A percentile compares a stretch with the other conserved stretches of the same genome.
Evolutionary conservation across 2,113 vertebrate species (phyloP).

Genomic region (Mirounga angustirostris): DNA sequence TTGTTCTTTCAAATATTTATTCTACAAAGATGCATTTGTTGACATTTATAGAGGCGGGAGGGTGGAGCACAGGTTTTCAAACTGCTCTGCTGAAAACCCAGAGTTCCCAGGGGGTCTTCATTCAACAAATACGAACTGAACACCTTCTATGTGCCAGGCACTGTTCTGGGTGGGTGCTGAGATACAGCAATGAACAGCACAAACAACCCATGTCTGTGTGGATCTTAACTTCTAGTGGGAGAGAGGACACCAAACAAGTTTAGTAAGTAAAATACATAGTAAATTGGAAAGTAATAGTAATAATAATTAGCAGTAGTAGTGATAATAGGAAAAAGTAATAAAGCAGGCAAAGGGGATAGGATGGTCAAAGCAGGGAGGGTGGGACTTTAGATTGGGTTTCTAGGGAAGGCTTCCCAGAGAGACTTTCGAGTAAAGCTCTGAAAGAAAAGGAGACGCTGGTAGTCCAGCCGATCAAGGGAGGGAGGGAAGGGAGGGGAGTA

Average conservation of each 20-base stretch:
- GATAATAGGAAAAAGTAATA: background rate
- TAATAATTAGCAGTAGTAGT: background rate
- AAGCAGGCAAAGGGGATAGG: rapidly evolving
- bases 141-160: background rate
- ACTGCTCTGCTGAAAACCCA: background rate
- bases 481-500: rapidly evolving
- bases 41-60: background rate
- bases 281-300: background rate
- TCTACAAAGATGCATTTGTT: background rate
- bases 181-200: background rate
- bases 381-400: background rate
- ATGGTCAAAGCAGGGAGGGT: background rate
- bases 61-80: background rate
- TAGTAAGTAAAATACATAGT: background rate
- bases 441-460: background rate
- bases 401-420: background rate
- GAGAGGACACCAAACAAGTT: background rate
- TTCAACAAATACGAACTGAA: background rate
- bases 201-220: rapidly evolving
- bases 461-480: background rate
- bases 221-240: background rate
- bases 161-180: background rate
- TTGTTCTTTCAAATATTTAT: background rate
- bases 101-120: background rate
- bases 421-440: background rate